Conservation (phyloP, 2,797 vertebrate genomes). For the Myotis vivesi region DNA sequence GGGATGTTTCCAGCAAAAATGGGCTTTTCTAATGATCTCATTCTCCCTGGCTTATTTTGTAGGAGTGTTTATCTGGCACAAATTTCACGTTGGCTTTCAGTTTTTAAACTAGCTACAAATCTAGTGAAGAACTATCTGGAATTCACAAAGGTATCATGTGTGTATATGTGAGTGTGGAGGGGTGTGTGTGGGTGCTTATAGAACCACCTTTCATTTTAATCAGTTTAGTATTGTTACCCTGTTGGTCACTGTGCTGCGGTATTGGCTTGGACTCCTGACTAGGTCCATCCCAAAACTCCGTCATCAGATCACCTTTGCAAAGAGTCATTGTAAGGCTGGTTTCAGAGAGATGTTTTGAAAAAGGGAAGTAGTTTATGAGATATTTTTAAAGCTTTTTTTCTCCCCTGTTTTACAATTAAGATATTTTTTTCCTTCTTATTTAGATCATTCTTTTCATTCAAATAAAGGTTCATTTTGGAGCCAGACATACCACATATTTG, state of each 20-base stretch:
- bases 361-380: conserved; percentile 46
- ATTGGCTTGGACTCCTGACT: conserved; percentile 81
- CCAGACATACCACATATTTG: background rate
- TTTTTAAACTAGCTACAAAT: conserved; percentile 80
- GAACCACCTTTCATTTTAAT: conserved; percentile 79
- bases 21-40: conserved; percentile 74
- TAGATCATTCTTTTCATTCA: conserved; percentile 47
- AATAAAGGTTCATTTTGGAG: conserved; percentile 28
- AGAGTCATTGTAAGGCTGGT: background rate
- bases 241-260: conserved; percentile 69
- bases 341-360: conserved; percentile 35
- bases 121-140: conserved; percentile 73
- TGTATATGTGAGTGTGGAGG: conserved; percentile 60
- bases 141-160: conserved; percentile 66
- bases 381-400: background rate
- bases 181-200: conserved; percentile 64
- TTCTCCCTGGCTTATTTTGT: conserved; percentile 70
- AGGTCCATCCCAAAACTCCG: conserved; percentile 63
- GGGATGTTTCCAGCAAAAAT: conserved; percentile 73
- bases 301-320: conserved; percentile 48
- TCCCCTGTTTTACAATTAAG: conserved; percentile 28
- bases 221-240: conserved; percentile 69
- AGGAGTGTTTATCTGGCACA: conserved; percentile 76
- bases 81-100: conserved; percentile 72
- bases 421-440: background rate